Base-by-base conservation (phyloP, 2,797 vertebrate species). In the Eutrigla gurnardus region DNA sequence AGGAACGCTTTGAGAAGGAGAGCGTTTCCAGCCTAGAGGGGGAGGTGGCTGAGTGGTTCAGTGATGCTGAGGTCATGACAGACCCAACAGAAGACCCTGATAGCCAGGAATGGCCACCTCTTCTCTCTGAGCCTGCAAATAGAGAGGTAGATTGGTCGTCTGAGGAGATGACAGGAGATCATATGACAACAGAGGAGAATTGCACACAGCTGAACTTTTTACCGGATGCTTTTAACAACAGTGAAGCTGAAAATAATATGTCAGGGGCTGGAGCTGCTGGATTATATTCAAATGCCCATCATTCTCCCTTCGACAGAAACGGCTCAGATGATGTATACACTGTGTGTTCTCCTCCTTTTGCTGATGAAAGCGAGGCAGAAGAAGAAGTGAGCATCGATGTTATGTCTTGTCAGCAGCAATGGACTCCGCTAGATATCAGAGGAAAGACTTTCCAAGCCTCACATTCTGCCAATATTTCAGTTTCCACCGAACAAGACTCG, bases 361-460 rank as follows among this genome's bases (percentile, higher is more conserved):
- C 72, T 54, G 78, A 86, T 67, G 83, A 87, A 75, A 86, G 78
- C 53, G 84, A 83, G 25, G 89, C 88, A 54, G 80, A 90, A 63
- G 80, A 84, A 18, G 75, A 82, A 18, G 72, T 64, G 37, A 78
- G 42, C 43, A 73, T 53, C 45, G 37, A 73, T 69, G 1, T 61
- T 45, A 54, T 46, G 13, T 73, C 73, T 42, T 78, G 69, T 70
- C 68, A 53, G 14, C 69, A 88, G 52, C 83, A 87, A 32, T 65
- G 62, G 72, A 71, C 32, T 2, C 45, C 62, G 65, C 39, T 32
- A 17, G 83, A 90, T 61, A 65, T 59, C 57, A 78, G 33, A 59
- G 62, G 42, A 8, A 43, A 84, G 63, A 37, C 70, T 42, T 55
- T 70, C 12, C 70, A 75, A 3, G 8, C 53, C 9, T 59, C 54